Evolutionary conservation across 2,888 invertebrate genomes (phyloP), one percentile per base, ranked within the genome.

Genomic region (Ametastegia equiseti): DNA sequence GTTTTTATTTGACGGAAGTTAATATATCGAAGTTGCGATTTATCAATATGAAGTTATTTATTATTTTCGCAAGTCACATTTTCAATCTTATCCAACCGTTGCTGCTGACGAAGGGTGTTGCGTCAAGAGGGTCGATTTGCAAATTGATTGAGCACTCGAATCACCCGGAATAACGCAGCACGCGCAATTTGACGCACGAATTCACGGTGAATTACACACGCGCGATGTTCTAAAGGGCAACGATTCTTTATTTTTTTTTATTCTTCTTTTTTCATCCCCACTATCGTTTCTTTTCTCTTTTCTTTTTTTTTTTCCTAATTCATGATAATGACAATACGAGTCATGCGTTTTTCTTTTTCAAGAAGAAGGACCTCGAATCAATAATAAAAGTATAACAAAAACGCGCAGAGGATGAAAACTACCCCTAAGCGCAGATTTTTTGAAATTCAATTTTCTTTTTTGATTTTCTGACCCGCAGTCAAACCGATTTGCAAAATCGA

Each of bases 401-500:
- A n/a, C n/a, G n/a, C n/a, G n/a, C n/a, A n/a, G n/a, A n/a, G n/a
- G n/a, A n/a, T n/a, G n/a, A n/a, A n/a, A n/a, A n/a, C n/a, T n/a
- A n/a, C n/a, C n/a, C n/a, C n/a, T n/a, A n/a, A n/a, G n/a, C n/a
- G n/a, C n/a, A n/a, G n/a, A n/a, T n/a, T n/a, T n/a, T n/a, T n/a
- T n/a, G n/a, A n/a, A n/a, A n/a, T n/a, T 67, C 67, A 39, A 23
- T 82, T 85, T 82, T 80, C 83, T 78, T 81, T 84, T 84, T 60
- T 15, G 23, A 0, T 60, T 30, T 15, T 30, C 23, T 30, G 30
- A 60, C 79, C 92, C 92, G 15, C 92, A 98, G 98, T 94, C 93
- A 95, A 96, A 86, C 98, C 98, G 0, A 96, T 96, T 88, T 98
- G 98, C 90, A 94, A 95, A 79, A 96, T 98, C 87, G 95, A 95